Evolutionary conservation across 2,888 invertebrate species (phyloP).

Genomic region (Conistra vaccinii): DNA sequence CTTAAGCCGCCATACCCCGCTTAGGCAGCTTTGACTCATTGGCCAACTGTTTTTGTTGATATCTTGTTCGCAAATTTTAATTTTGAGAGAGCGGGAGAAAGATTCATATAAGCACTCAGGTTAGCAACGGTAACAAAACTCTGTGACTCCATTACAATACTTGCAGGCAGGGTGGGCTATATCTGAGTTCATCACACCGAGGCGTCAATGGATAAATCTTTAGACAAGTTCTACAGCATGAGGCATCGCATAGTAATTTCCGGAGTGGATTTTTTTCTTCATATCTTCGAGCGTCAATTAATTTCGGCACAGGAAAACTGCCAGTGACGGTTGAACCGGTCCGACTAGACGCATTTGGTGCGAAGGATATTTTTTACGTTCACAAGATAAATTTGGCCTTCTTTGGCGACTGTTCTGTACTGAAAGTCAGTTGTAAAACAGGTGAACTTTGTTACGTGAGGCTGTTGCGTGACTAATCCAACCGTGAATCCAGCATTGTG

Average conservation of each 20-base stretch:
- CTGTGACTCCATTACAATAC: constrained; percentile 50
- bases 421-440: constrained; percentile 70
- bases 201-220: constrained; percentile 62
- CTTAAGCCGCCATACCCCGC: constrained; percentile 69
- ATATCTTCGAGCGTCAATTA: constrained; percentile 73
- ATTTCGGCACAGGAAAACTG: constrained; percentile 79
- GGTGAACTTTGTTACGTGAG: constrained; percentile 72
- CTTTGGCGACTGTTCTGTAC: constrained; percentile 70
- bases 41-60: constrained; percentile 62
- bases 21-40: constrained; percentile 67
- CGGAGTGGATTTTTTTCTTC: constrained; percentile 78
- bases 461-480: constrained; percentile 53
- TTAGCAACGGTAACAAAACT: constrained; percentile 44
- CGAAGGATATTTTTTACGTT: constrained; percentile 82
- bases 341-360: constrained; percentile 72
- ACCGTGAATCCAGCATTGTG: constrained; percentile 42
- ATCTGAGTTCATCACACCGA: constrained; percentile 49
- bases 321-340: constrained; percentile 80
- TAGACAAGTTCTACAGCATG: constrained; percentile 59
- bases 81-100: constrained; percentile 33
- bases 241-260: constrained; percentile 78
- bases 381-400: constrained; percentile 75
- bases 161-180: constrained; percentile 45
- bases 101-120: constrained; percentile 3
- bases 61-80: constrained; percentile 35